A percentile compares a stretch with the other conserved stretches of the same genome.
Evolutionary conservation across 2,113 vertebrate genomes (phyloP).

Genomic region (Atractosteus spatula): DNA sequence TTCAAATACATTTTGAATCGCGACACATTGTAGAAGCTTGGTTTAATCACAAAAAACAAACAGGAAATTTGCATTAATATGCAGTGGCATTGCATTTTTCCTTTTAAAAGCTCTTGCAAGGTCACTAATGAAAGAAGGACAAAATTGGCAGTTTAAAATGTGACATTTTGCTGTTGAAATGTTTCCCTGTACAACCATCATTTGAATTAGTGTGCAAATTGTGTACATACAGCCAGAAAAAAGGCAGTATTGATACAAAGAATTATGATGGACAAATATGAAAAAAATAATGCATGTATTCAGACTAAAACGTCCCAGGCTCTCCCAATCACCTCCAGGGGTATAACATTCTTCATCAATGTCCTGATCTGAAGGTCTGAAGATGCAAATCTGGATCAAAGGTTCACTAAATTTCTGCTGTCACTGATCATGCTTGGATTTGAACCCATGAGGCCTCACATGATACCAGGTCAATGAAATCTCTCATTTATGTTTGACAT

Average conservation of each 20-base stretch:
- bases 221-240: too few species aligned
- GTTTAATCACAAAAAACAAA: too few species aligned
- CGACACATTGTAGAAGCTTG: not conserved
- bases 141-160: too few species aligned
- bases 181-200: too few species aligned
- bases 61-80: too few species aligned
- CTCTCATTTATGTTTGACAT: too few species aligned
- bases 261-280: too few species aligned
- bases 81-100: too few species aligned
- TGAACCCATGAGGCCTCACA: not conserved
- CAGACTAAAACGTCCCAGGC: not conserved
- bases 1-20: not conserved
- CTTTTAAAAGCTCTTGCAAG: not conserved
- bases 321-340: conserved; percentile 30
- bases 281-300: too few species aligned
- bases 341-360: not conserved
- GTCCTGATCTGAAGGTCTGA: not conserved
- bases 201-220: too few species aligned
- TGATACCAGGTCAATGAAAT: not conserved
- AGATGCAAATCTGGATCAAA: not conserved
- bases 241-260: too few species aligned
- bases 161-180: too few species aligned
- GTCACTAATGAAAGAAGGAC: not conserved
- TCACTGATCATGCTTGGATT: not conserved
- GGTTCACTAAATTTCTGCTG: not conserved